These are phyloP conservation scores for Acyrthosiphon pisum DNA, from an alignment of 1,140 invertebrate genomes.

Conservation along the genomic window DNA sequence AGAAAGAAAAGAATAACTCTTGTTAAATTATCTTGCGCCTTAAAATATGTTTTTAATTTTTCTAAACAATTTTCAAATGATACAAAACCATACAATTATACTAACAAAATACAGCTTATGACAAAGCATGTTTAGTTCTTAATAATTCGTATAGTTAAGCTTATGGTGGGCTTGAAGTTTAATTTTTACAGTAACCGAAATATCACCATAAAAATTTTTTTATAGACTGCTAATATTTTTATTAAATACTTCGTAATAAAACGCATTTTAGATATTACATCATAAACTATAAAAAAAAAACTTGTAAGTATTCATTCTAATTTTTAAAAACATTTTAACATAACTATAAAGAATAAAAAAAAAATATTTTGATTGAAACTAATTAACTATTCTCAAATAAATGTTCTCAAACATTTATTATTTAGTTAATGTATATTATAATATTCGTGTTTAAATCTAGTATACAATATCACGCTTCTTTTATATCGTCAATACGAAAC, in stretches of 20 bases:
- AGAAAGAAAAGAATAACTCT: background rate
- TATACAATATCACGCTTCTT: slow-evolving; percentile 9
- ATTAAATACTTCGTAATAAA: background rate
- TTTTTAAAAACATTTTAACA: background rate
- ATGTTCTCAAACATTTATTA: background rate
- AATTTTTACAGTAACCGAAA: too few relatives aligned
- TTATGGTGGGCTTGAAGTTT: background rate
- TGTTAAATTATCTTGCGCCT: background rate
- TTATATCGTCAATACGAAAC: background rate
- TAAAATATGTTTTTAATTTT: background rate
- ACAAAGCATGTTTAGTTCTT: background rate
- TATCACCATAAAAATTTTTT: too few relatives aligned
- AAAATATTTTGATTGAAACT: background rate
- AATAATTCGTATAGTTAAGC: background rate
- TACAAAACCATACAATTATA: too few relatives aligned
- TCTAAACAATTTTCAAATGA: background rate
- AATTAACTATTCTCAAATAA: background rate
- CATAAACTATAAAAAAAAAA: background rate
- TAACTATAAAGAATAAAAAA: background rate
- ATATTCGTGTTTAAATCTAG: background rate
- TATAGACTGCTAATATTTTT: background rate
- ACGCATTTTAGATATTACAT: background rate
- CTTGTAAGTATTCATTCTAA: background rate
- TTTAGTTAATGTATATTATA: background rate
- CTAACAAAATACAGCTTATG: background rate